phyloP scores from a whole-genome alignment of 2,113 vertebrate genomes.

The Stigmatopora argus region DNA sequence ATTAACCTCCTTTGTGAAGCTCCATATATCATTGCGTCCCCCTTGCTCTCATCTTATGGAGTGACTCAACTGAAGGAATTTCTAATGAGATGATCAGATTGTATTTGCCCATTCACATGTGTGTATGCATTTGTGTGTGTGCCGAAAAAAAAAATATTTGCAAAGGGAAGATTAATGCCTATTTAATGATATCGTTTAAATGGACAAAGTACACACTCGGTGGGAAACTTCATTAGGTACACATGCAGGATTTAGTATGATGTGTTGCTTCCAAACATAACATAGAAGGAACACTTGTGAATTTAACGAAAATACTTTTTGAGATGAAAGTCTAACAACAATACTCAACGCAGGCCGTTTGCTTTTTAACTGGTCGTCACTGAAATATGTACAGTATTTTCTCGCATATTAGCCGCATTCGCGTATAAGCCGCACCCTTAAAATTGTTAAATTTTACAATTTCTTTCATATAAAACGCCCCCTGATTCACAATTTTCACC shows the following conservation, averaged over 20 bases:
- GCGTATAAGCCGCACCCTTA: too few species aligned
- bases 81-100: conserved; percentile 46
- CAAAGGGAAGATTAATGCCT: conserved; percentile 4
- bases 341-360: neutral
- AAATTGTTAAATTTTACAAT: too few species aligned
- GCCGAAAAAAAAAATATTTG: conserved; percentile 12
- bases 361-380: neutral
- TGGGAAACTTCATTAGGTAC: neutral
- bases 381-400: too few species aligned
- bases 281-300: neutral
- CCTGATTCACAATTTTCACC: too few species aligned
- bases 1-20: conserved; percentile 36
- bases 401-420: too few species aligned
- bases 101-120: conserved; percentile 19
- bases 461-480: too few species aligned
- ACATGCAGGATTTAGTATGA: neutral
- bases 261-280: neutral
- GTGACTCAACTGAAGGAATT: conserved; percentile 37
- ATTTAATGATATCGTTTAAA: conserved; percentile 33
- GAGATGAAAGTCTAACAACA: neutral
- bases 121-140: neutral
- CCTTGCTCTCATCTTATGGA: conserved; percentile 22
- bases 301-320: too few species aligned
- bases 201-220: conserved; percentile 3
- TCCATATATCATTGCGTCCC: conserved; percentile 21